A percentile compares a stretch with the other conserved stretches of the same genome.
phyloP scores from a whole-genome alignment of 2,113 vertebrate genomes.

The Microtus oregoni region DNA sequence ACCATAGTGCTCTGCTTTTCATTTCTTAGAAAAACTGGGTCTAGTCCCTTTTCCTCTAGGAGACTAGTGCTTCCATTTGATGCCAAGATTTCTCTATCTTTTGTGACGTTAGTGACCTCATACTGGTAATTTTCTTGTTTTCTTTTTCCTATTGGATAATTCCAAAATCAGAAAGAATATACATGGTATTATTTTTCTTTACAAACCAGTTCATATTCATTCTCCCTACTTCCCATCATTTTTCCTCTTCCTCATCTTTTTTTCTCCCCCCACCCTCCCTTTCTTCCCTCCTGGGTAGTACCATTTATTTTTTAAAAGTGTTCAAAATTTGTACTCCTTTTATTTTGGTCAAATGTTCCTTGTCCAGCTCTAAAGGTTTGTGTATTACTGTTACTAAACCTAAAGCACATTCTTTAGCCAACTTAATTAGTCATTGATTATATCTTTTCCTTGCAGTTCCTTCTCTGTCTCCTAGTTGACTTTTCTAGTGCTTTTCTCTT shows the following conservation, averaged over 20 bases:
- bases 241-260: background rate
- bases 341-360: background rate
- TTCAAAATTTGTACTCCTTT: background rate
- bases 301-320: background rate
- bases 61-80: background rate
- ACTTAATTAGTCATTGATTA: background rate
- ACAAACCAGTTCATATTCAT: background rate
- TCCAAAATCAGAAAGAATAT: background rate
- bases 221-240: background rate
- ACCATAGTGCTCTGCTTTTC: background rate
- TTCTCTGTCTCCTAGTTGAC: background rate
- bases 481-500: background rate
- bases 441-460: background rate
- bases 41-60: background rate
- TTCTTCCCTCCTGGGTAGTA: background rate
- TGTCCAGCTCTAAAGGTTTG: background rate
- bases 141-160: background rate
- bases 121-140: background rate
- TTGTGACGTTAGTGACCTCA: background rate
- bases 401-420: background rate
- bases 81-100: background rate
- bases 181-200: background rate
- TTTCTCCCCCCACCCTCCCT: background rate
- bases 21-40: constrained; percentile 4
- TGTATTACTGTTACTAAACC: background rate